phyloP scores from a whole-genome alignment of 1,140 invertebrate genomes.

The Hycleus cichorii region DNA sequence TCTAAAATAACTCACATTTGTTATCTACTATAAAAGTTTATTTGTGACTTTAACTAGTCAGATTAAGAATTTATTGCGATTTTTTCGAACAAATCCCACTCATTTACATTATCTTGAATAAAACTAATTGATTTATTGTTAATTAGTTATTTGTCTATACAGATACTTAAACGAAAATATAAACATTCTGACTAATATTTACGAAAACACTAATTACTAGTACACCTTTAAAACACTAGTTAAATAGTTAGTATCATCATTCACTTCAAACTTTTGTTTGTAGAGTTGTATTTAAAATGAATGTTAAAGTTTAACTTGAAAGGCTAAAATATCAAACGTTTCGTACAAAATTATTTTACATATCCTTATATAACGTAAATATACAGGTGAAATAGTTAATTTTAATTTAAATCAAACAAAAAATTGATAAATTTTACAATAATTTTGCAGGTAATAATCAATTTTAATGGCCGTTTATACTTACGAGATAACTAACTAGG shows the following conservation, averaged over 20 bases:
- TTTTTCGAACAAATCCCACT: background rate
- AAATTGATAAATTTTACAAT: background rate
- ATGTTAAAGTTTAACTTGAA: conserved; percentile 2
- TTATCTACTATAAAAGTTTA: conserved; percentile 21
- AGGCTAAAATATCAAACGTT: conserved; percentile 11
- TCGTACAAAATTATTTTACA: conserved; percentile 3
- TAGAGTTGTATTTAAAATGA: conserved; percentile 8
- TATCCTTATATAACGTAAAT: background rate
- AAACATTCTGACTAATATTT: too few species aligned
- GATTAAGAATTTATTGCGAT: conserved; percentile 12
- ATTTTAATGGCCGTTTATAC: background rate
- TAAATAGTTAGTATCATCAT: conserved; percentile 5
- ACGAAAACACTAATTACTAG: too few species aligned
- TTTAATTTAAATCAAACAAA: background rate
- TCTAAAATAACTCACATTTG: conserved; percentile 24
- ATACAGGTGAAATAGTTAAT: background rate
- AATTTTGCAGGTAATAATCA: conserved; percentile 6
- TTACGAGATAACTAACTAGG: conserved; percentile 13
- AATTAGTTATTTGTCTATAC: too few species aligned
- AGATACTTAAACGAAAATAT: too few species aligned
- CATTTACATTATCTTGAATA: too few species aligned
- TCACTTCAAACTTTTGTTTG: conserved; percentile 3
- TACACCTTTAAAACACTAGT: background rate
- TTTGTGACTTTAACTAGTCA: conserved; percentile 6
- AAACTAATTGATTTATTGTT: too few species aligned